phyloP scores from a whole-genome alignment of 2,888 invertebrate species.

The Sericinus montela region DNA sequence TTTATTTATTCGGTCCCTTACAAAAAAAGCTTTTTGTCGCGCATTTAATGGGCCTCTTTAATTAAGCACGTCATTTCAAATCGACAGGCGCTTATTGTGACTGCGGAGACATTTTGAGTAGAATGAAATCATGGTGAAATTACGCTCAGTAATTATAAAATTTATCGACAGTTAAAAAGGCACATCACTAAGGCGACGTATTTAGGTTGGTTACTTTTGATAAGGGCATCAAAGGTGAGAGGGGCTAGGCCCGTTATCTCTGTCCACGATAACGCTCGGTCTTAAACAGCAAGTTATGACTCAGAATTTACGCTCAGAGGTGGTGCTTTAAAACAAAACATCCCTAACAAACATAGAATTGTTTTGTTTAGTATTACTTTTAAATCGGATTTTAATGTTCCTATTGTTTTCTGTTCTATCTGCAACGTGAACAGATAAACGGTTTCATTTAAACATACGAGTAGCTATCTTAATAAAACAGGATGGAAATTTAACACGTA shows the following conservation, averaged over 20 bases:
- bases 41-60: conserved; percentile 25
- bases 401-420: too few relatives aligned
- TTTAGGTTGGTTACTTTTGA: conserved; percentile 25
- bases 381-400: too few relatives aligned
- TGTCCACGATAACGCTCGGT: conserved; percentile 23
- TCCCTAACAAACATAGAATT: conserved; percentile 11
- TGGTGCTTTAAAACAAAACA: conserved; percentile 16
- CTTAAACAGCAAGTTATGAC: conserved; percentile 22
- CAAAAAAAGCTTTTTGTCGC: conserved; percentile 19
- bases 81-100: conserved; percentile 27
- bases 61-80: conserved; percentile 30
- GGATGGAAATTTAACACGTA: too few relatives aligned
- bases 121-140: conserved; percentile 9
- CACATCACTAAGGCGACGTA: conserved; percentile 18
- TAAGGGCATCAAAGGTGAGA: conserved; percentile 27
- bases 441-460: too few relatives aligned
- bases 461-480: too few relatives aligned
- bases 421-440: too few relatives aligned
- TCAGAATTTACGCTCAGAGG: conserved; percentile 18
- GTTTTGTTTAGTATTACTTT: conserved; percentile 1
- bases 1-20: conserved; percentile 22
- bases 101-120: conserved; percentile 20
- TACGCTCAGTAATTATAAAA: not conserved
- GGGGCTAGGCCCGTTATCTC: conserved; percentile 26
- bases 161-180: conserved; percentile 8